These are phyloP conservation scores for Lithophane ornitopus DNA, from an alignment of 2,888 invertebrate species.

Conservation along the genomic window DNA sequence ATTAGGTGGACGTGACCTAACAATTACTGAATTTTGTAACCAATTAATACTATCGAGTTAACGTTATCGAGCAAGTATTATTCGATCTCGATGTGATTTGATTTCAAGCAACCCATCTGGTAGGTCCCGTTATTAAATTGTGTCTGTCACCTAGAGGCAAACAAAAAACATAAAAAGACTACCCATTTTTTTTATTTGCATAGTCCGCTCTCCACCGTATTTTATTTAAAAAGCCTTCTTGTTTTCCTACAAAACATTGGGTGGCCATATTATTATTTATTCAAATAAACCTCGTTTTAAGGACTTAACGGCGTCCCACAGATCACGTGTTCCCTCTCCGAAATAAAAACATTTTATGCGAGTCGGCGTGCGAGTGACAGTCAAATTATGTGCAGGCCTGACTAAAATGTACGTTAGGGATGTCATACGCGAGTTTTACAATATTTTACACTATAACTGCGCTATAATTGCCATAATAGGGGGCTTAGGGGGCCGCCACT, in stretches of 20 bases:
- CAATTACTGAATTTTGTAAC: too few relatives aligned
- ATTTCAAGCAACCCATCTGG: too few relatives aligned
- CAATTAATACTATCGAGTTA: too few relatives aligned
- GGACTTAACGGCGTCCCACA: conserved; percentile 20
- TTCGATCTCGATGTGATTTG: too few relatives aligned
- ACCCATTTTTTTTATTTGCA: background rate
- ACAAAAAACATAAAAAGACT: background rate
- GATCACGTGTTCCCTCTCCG: conserved; percentile 38
- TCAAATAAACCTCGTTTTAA: conserved; percentile 28
- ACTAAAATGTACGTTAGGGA: conserved; percentile 12
- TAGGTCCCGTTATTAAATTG: background rate
- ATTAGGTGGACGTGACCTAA: background rate
- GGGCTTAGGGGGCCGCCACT: too few relatives aligned
- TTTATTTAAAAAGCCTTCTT: conserved; percentile 30
- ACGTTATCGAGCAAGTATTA: too few relatives aligned
- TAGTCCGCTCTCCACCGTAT: background rate
- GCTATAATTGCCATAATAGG: background rate
- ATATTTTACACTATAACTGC: background rate
- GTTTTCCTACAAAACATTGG: conserved; percentile 32
- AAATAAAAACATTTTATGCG: conserved; percentile 48
- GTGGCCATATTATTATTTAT: conserved; percentile 8
- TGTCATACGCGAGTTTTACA: conserved; percentile 11
- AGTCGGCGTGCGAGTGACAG: conserved; percentile 36
- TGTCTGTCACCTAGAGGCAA: background rate
- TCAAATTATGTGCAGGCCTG: conserved; percentile 39